phyloP scores from a whole-genome alignment of 2,888 invertebrate species.

The Uloborus plumipes region DNA sequence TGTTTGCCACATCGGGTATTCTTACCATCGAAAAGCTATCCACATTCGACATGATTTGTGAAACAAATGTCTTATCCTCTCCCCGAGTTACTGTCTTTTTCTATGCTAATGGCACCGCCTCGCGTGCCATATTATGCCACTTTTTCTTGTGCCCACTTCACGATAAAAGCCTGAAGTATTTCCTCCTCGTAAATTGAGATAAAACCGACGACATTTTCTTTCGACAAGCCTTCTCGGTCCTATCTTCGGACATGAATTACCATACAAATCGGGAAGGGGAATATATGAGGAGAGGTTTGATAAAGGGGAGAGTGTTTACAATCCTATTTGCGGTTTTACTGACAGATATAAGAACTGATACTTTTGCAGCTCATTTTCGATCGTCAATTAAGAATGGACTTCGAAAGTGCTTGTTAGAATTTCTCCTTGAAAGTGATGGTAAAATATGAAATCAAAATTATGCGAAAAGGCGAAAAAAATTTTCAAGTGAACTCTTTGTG shows the following conservation, averaged over 20 bases:
- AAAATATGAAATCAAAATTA: too few species aligned
- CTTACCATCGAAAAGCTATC: slow-evolving; percentile 6
- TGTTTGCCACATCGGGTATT: too few species aligned
- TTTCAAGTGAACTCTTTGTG: too few species aligned
- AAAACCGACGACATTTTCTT: slow-evolving; percentile 26
- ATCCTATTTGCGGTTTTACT: background rate
- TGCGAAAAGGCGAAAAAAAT: too few species aligned
- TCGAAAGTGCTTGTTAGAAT: too few species aligned
- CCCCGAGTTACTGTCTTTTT: slow-evolving; percentile 13
- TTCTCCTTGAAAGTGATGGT: too few species aligned
- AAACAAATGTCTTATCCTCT: slow-evolving; percentile 20
- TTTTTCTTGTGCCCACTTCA: background rate
- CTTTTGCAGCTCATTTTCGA: too few species aligned
- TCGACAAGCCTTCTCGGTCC: background rate
- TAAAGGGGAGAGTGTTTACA: background rate
- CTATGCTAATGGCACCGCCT: slow-evolving; percentile 22
- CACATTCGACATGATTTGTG: slow-evolving; percentile 27
- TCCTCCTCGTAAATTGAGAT: slow-evolving; percentile 26
- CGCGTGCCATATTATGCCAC: background rate
- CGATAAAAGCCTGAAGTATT: slow-evolving; percentile 19
- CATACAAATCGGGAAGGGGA: background rate
- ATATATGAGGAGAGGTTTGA: background rate
- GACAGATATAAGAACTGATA: too few species aligned
- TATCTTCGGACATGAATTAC: too few species aligned
- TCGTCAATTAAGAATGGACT: too few species aligned